Evolutionary conservation across 2,888 invertebrate species (phyloP).

Genomic region (Monoplex corrugatus): DNA sequence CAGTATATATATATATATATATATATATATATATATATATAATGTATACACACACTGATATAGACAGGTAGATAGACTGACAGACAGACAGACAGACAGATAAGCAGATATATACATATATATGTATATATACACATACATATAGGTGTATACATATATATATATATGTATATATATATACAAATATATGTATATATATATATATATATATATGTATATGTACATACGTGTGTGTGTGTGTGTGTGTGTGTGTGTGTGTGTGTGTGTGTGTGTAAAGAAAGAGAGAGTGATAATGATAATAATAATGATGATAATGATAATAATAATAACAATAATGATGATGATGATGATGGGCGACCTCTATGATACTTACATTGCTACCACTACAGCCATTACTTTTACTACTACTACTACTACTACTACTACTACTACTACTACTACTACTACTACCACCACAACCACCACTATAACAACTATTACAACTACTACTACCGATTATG

Average conservation of each 20-base stretch:
- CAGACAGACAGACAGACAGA: not conserved
- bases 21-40: no score
- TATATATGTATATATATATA: not conserved
- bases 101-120: not conserved
- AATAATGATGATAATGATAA: no score
- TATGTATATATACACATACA: not conserved
- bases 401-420: not conserved
- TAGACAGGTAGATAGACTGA: no score
- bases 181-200: not conserved
- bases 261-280: conserved; percentile 25
- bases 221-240: not conserved
- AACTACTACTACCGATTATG: not conserved
- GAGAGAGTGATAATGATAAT: no score
- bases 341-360: no score
- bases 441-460: not conserved
- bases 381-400: no score
- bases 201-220: not conserved
- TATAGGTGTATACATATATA: not conserved
- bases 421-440: not conserved
- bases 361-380: no score
- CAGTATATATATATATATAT: not conserved
- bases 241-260: conserved; percentile 1
- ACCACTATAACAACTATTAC: not conserved
- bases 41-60: no score
- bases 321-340: no score